Evolutionary conservation across 2,888 invertebrate species (phyloP), one percentile per base, ranked within the genome.

Genomic region (Poecilobothrus nobilitatus): DNA sequence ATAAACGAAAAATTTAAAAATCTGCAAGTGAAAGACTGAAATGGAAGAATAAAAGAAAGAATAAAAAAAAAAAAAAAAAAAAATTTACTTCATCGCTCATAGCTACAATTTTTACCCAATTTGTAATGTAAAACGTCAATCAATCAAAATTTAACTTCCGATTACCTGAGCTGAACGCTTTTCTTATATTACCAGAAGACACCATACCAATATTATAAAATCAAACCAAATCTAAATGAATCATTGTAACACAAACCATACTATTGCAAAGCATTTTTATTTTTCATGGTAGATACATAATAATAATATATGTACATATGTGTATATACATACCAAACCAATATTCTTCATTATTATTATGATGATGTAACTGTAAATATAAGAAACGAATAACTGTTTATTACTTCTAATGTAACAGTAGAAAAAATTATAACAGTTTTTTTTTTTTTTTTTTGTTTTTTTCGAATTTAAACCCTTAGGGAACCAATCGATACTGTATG

Each of bases 61-160:
- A 27, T 4, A 2, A 27, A 27, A 27, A 27, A 2, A 27, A 27
- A 27, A 27, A 27, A 27, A 27, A 27, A 4, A 27, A 27, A 27
- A 27, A 4, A 5, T 7, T 12, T 37, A 18, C 18, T 53, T 18
- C 15, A 53, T 53, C 18, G 53, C 53, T 53, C 18, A 4, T n/a
- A 53, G 53, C 53, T 53, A 53, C 53, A 53, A 53, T 53, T 53
- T 53, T 53, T 53, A 53, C 53, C 53, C 53, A 53, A 53, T 53
- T 53, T 53, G 53, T 53, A 53, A 53, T 53, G 18, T 53, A 53
- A 53, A 53, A 53, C 53, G 53, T 53, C 53, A 53, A 53, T 53
- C 53, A 53, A 53, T 53, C 53, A 53, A 53, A 53, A 53, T 53
- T 53, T 53, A 53, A 53, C 53, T 53, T 53, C 53, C 53, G 53